phyloP scores from a whole-genome alignment of 2,113 vertebrate species.

The Xerus inauris region DNA sequence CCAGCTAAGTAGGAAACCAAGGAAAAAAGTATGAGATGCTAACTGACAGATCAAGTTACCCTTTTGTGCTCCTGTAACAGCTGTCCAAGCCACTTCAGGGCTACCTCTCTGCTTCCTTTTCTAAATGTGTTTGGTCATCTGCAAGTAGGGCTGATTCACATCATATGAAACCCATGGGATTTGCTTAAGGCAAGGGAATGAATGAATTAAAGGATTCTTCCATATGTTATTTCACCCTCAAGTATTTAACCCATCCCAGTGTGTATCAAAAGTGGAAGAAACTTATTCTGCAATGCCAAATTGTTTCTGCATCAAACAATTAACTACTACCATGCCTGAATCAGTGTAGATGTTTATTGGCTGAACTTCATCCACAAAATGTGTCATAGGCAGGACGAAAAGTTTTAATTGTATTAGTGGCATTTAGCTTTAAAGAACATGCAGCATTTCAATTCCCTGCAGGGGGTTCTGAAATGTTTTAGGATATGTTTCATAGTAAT shows the following conservation, averaged over 20 bases:
- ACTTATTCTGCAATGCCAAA: neutral
- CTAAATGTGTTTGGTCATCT: conserved; percentile 49
- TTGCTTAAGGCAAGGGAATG: conserved; percentile 50
- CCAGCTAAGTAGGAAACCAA: neutral
- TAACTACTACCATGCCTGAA: neutral
- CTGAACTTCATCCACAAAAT: conserved; percentile 48
- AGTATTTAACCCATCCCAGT: conserved; percentile 26
- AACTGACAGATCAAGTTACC: neutral
- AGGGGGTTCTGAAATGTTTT: conserved; percentile 43
- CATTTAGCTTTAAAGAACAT: conserved; percentile 41
- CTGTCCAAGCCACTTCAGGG: neutral
- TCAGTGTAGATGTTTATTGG: neutral
- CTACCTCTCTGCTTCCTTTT: neutral
- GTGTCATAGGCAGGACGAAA: neutral
- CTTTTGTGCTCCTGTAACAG: neutral
- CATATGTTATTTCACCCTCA: conserved; percentile 53
- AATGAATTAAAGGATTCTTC: conserved; percentile 56
- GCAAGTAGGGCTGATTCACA: conserved; percentile 13
- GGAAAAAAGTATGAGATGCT: neutral
- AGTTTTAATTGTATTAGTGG: conserved; percentile 20
- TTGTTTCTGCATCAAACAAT: conserved; percentile 48
- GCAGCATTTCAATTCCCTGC: conserved; percentile 34
- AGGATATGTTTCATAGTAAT: conserved; percentile 52
- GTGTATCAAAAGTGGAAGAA: conserved; percentile 49
- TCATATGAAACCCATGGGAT: conserved; percentile 14